phyloP scores from a whole-genome alignment of 2,113 vertebrate genomes.

The Albula glossodonta region DNA sequence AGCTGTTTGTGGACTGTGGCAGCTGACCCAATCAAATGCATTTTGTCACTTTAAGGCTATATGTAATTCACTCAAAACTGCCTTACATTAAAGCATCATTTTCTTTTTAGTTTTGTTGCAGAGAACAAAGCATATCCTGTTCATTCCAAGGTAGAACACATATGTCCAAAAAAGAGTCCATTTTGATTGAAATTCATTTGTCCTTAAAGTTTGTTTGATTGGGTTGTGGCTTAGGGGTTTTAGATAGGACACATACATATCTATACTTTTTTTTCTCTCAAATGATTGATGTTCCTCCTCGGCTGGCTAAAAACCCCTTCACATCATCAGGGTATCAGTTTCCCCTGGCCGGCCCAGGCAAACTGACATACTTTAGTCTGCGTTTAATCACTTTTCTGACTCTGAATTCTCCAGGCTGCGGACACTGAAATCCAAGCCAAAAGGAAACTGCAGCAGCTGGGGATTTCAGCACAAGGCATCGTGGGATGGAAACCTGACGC shows the following conservation, averaged over 20 bases:
- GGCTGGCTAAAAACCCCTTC: neutral
- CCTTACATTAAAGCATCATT: too few relatives aligned
- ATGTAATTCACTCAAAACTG: too few relatives aligned
- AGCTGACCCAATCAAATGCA: too few relatives aligned
- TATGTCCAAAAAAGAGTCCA: too few relatives aligned
- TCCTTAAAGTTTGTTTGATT: too few relatives aligned
- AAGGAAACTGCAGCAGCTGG: conserved; percentile 16
- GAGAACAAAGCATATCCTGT: too few relatives aligned
- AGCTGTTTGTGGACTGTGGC: too few relatives aligned
- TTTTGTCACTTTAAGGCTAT: too few relatives aligned
- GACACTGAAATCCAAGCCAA: neutral
- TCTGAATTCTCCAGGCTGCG: neutral
- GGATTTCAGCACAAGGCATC: conserved; percentile 14
- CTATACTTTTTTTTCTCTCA: neutral
- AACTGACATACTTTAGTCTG: neutral
- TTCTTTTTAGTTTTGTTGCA: too few relatives aligned
- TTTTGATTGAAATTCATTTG: too few relatives aligned
- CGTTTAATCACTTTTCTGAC: neutral
- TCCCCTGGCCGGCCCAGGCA: neutral
- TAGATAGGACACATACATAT: neutral
- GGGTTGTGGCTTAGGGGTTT: too few relatives aligned
- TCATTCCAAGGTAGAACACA: too few relatives aligned
- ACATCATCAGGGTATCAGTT: neutral
- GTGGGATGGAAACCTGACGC: conserved; percentile 9
- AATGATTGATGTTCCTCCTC: neutral